Evolutionary conservation across 1,140 invertebrate species (phyloP).

Genomic region (Microplitis demolitor): DNA sequence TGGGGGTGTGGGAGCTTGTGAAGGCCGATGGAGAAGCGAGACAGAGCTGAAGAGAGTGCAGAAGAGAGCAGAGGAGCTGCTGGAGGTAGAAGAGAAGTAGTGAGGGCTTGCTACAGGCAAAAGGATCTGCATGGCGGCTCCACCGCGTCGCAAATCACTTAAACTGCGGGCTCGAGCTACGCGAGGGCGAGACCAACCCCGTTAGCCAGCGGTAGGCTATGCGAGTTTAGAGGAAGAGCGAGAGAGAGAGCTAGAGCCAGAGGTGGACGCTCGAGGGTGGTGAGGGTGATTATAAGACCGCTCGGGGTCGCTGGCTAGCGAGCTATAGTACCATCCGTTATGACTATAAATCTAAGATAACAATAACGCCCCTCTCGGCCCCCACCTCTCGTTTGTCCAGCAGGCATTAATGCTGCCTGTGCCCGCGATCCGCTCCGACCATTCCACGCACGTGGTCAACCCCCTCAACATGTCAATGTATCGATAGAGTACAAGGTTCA

Average conservation of each 20-base stretch:
- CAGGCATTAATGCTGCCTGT: constrained; percentile 36
- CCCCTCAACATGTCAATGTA: constrained; percentile 29
- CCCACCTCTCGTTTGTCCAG: constrained; percentile 39
- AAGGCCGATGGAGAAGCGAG: constrained; percentile 18
- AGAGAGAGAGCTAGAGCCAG: constrained; percentile 21
- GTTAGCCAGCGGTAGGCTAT: neutral
- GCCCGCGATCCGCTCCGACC: constrained; percentile 32
- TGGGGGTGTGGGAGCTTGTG: neutral
- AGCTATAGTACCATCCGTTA: constrained; percentile 60
- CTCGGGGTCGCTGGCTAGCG: constrained; percentile 59
- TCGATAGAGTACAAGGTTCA: constrained; percentile 19
- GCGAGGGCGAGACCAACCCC: constrained; percentile 20
- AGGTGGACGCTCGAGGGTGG: constrained; percentile 34
- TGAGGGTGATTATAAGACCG: constrained; percentile 62
- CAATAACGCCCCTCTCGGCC: constrained; percentile 57
- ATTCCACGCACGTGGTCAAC: constrained; percentile 55
- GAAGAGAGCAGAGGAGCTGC: constrained; percentile 12
- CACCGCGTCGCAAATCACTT: constrained; percentile 62
- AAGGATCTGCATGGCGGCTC: constrained; percentile 62
- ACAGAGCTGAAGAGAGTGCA: constrained; percentile 25
- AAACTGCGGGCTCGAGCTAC: constrained; percentile 51
- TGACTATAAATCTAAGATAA: constrained; percentile 64
- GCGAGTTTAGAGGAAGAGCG: constrained; percentile 17
- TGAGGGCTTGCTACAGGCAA: constrained; percentile 46
- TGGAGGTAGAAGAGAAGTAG: constrained; percentile 8